phyloP scores from a whole-genome alignment of 30 jellyfish, hydroid and myxozoan genomes.

The Pseudorhiza aurosa region DNA sequence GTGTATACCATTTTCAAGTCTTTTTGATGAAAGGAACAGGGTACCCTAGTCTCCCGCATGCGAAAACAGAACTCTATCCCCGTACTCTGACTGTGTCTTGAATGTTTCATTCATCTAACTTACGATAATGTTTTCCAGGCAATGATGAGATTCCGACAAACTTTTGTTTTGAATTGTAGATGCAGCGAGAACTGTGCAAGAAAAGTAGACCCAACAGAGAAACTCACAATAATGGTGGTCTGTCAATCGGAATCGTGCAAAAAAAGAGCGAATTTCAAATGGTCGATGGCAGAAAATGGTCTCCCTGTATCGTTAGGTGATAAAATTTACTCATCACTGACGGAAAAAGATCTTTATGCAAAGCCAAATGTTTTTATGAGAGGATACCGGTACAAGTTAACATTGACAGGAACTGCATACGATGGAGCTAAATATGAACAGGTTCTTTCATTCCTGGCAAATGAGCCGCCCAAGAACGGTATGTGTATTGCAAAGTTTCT shows the following conservation, averaged over 20 bases:
- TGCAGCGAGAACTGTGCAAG: slow-evolving; percentile 49
- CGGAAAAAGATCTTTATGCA: slow-evolving; percentile 17
- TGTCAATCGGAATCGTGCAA: slow-evolving; percentile 41
- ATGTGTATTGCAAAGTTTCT: background rate
- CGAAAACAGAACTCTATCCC: too few species aligned
- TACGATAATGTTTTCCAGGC: too few species aligned
- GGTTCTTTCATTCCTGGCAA: background rate
- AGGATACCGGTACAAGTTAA: background rate
- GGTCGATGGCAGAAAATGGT: slow-evolving; percentile 12
- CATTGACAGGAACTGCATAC: slow-evolving; percentile 6
- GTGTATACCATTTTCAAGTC: too few species aligned
- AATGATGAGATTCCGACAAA: too few species aligned
- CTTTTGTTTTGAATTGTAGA: background rate
- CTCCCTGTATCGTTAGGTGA: background rate
- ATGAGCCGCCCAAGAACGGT: slow-evolving; percentile 42
- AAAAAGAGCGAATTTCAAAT: slow-evolving; percentile 17
- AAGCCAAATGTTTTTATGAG: slow-evolving; percentile 9
- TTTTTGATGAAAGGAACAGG: too few species aligned
- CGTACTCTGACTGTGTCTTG: too few species aligned
- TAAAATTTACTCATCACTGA: background rate
- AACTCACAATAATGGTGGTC: background rate
- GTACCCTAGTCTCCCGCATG: too few species aligned
- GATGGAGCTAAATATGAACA: slow-evolving; percentile 26
- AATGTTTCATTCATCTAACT: too few species aligned
- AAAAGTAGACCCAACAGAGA: slow-evolving; percentile 18